Conservation (phyloP, 92 coral and sea anemone genomes). For the Meandrina meandrites region DNA sequence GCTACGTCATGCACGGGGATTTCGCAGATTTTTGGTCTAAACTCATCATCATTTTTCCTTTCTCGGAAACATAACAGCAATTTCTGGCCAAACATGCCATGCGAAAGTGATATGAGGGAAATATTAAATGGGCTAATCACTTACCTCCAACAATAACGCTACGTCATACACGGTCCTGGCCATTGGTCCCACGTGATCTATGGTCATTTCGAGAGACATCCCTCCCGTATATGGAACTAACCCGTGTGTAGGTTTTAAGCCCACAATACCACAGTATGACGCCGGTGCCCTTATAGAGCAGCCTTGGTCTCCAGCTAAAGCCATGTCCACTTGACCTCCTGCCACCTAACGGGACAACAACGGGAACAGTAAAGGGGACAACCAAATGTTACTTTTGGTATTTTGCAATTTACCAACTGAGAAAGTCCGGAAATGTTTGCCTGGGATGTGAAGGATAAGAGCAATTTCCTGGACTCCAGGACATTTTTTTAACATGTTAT, state of each 20-base stretch:
- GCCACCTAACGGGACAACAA: slow-evolving; percentile 45
- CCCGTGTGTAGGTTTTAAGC: slow-evolving; percentile 73
- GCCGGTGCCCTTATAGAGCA: slow-evolving; percentile 73
- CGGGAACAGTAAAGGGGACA: no score
- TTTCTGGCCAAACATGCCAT: no score
- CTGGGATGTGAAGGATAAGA: no score
- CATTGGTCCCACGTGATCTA: slow-evolving; percentile 78
- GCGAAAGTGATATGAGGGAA: neutral
- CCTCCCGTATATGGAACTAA: slow-evolving; percentile 74
- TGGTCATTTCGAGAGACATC: slow-evolving; percentile 41
- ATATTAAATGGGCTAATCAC: neutral
- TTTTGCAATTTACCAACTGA: no score
- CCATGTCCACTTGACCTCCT: slow-evolving; percentile 73
- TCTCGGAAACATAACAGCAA: neutral
- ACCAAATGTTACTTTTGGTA: no score
- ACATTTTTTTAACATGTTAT: no score
- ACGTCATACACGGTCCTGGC: slow-evolving; percentile 65
- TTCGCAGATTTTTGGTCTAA: no score
- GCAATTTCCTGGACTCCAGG: no score
- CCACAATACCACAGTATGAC: slow-evolving; percentile 74
- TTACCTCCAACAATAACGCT: slow-evolving; percentile 67
- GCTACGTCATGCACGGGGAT: no score
- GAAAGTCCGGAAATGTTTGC: no score
- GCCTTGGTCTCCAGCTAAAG: slow-evolving; percentile 75
- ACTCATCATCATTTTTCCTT: neutral